Conservation (phyloP, 2,888 invertebrate species). For the Drosophila mercatorum region DNA sequence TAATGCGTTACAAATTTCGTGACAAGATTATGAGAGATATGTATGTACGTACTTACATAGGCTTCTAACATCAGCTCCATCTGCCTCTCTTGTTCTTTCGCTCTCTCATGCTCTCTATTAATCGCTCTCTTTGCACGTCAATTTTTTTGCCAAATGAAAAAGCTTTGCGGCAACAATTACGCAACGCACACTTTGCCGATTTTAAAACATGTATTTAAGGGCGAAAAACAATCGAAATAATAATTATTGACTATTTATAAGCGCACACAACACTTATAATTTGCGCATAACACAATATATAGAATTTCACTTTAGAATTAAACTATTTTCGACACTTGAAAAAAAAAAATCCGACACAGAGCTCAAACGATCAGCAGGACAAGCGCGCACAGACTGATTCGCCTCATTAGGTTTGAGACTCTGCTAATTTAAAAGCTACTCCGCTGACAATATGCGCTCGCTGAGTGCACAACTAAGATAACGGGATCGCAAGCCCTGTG, state of each 20-base stretch:
- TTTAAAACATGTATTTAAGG: neutral
- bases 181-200: neutral
- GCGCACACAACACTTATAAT: neutral
- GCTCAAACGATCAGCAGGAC: slow-evolving; percentile 1
- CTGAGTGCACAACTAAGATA: neutral
- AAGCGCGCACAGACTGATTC: slow-evolving; percentile 1
- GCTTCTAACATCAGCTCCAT: neutral
- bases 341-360: too few species aligned
- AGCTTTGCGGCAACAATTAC: slow-evolving; percentile 6
- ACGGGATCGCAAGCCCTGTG: neutral
- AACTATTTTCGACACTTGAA: neutral
- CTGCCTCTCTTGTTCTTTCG: neutral
- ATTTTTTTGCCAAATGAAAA: neutral
- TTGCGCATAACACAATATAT: neutral
- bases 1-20: neutral
- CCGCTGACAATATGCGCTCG: neutral
- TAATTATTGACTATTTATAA: neutral
- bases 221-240: neutral
- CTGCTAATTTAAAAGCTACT: neutral
- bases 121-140: too few species aligned
- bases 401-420: neutral
- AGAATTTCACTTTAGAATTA: neutral
- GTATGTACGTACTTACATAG: neutral
- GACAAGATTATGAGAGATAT: neutral
- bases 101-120: too few species aligned